Conservation (phyloP, 2,888 invertebrate species). For the Marronus borbonicus region DNA sequence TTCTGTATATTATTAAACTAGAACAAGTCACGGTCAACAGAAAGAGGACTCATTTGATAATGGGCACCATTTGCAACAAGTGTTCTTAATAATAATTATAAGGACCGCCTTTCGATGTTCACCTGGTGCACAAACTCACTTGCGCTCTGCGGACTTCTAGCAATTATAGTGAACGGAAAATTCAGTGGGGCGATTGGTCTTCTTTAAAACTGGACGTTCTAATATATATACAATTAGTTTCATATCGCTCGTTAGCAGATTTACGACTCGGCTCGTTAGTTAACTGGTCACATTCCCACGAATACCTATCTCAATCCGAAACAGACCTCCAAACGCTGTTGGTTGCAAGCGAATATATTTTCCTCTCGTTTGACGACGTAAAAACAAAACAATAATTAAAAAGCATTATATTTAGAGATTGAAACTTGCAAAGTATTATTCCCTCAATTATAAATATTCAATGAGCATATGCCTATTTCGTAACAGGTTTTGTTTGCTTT, state of each 20-base stretch:
- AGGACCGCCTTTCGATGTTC: slow-evolving; percentile 47
- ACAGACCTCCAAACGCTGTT: too few relatives aligned
- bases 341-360: too few relatives aligned
- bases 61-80: slow-evolving; percentile 47
- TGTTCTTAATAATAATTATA: slow-evolving; percentile 46
- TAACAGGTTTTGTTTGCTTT: too few relatives aligned
- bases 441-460: too few relatives aligned
- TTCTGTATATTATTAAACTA: slow-evolving; percentile 60
- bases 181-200: slow-evolving; percentile 47
- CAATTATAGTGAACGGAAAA: slow-evolving; percentile 50
- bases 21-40: slow-evolving; percentile 68
- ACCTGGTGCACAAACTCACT: slow-evolving; percentile 26
- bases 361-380: too few relatives aligned
- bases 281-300: too few relatives aligned
- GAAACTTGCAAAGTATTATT: too few relatives aligned
- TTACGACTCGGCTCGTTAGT: not conserved
- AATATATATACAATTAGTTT: slow-evolving; percentile 29
- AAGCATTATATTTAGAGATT: too few relatives aligned
- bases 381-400: too few relatives aligned
- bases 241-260: slow-evolving; percentile 8
- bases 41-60: slow-evolving; percentile 61
- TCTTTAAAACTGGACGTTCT: slow-evolving; percentile 41
- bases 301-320: too few relatives aligned
- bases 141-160: slow-evolving; percentile 36
- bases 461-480: too few relatives aligned